Evolutionary conservation across 2,113 vertebrate species (phyloP), one percentile per base, ranked within the genome.

Genomic region (Epinephelus cyanopodus): DNA sequence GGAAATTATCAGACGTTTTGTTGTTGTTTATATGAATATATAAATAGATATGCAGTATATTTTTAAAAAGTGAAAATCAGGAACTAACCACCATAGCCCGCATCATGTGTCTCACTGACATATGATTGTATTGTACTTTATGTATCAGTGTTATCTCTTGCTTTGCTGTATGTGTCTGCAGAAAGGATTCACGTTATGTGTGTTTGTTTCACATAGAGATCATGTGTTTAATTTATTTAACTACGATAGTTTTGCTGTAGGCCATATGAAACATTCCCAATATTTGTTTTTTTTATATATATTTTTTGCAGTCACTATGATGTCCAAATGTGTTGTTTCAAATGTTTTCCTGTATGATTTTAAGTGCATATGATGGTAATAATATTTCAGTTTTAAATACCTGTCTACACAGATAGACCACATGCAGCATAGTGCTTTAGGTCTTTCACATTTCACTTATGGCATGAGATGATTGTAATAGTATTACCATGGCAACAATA

Each of bases 171-270:
- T 84, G 81, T 67, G 29, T 85, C 62, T 86, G 76, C 77, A 82
- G 77, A 87, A 73, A 84, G 50, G 48, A 78, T 73, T 67, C 13
- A 23, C 60, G 3, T 65, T 74, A 37, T 81, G 23, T 72, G 39
- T 58, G 7, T 33, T 63, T 65, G 58, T 74, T 75, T 72, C 61
- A 83, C 42, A 86, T 85, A 88, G 65, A 84, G 53, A 64, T 74
- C 47, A 81, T 86, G 68, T 87, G 75, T 86, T 93, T 93, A 86
- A 95, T 94, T 95, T 95, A 95, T 95, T 95, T 88, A 90, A 93
- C 84, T 85, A 71, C 73, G 80, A 56, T 94, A 92, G 86, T 86
- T 88, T 79, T 82, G 29, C 56, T 84, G 19, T 83, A 89, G 81
- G 53, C 60, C 62, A 84, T 62, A 74, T 81, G 67, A 82, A 86